Percentiles rank a stretch among this genome's conserved stretches.
phyloP scores from a whole-genome alignment of 2,888 invertebrate genomes.

The Drosophila dives region DNA sequence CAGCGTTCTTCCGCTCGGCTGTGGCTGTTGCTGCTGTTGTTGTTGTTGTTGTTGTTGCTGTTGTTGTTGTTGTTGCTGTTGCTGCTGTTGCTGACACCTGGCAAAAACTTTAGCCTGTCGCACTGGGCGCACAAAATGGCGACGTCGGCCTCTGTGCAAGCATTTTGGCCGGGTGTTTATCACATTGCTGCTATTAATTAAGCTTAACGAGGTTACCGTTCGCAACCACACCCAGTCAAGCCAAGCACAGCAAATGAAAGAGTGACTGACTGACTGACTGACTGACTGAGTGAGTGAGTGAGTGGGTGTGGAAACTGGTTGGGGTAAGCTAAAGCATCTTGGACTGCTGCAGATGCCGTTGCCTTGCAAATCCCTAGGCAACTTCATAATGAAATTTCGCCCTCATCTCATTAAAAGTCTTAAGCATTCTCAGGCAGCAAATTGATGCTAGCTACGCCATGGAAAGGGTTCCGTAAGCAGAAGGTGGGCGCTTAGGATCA shows the following conservation, averaged over 20 bases:
- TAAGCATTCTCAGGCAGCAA: constrained; percentile 65
- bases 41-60: background rate
- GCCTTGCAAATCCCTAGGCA: constrained; percentile 68
- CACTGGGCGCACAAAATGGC: constrained; percentile 67
- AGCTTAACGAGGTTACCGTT: constrained; percentile 85
- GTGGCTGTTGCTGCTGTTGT: constrained; percentile 22
- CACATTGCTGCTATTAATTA: constrained; percentile 85
- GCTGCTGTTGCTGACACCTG: constrained; percentile 73
- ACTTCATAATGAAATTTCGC: constrained; percentile 83
- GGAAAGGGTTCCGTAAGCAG: constrained; percentile 34
- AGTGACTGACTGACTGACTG: constrained; percentile 1
- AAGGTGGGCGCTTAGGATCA: constrained; percentile 42
- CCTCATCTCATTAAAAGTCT: constrained; percentile 84
- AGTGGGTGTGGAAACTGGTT: background rate
- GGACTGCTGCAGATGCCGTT: constrained; percentile 20
- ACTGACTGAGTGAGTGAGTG: background rate
- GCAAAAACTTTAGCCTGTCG: constrained; percentile 51
- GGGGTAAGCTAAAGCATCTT: constrained; percentile 51
- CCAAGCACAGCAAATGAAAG: constrained; percentile 3
- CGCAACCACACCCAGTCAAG: constrained; percentile 76
- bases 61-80: constrained; percentile 8
- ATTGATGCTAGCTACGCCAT: constrained; percentile 63
- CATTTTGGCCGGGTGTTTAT: constrained; percentile 82
- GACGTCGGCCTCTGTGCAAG: constrained; percentile 53
- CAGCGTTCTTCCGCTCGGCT: constrained; percentile 36